Evolutionary conservation across 2,888 invertebrate species (phyloP).

Genomic region (Polydesmus complanatus): DNA sequence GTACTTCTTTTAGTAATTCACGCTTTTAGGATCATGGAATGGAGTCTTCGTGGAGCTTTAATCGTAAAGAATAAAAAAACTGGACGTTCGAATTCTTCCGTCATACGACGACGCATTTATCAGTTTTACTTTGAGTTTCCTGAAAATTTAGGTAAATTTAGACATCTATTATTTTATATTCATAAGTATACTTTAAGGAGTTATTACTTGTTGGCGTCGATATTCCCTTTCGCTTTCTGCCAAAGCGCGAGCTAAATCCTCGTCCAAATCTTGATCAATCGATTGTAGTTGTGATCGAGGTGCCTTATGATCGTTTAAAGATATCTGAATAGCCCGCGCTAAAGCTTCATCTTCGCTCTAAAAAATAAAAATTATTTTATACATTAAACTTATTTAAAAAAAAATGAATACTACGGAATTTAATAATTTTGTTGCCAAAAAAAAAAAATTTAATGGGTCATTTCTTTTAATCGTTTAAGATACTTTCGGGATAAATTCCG

Average conservation of each 20-base stretch:
- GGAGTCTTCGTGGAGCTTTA: conserved; percentile 8
- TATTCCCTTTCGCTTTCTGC: conserved; percentile 18
- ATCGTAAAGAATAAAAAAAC: neutral
- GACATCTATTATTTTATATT: neutral
- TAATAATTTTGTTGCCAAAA: too few relatives aligned
- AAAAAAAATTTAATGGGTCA: too few relatives aligned
- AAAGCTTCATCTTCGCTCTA: conserved; percentile 80
- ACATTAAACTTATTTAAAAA: too few relatives aligned
- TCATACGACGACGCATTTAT: neutral
- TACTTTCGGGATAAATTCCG: too few relatives aligned
- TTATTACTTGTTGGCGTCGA: neutral
- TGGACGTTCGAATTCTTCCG: neutral
- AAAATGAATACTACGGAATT: too few relatives aligned
- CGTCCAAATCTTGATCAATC: neutral
- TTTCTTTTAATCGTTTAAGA: too few relatives aligned
- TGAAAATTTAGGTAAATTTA: neutral
- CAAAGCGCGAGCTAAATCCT: neutral
- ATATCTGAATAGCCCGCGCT: conserved; percentile 66
- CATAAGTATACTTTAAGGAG: neutral
- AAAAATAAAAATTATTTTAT: conserved; percentile 15
- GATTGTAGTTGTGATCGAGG: conserved; percentile 18
- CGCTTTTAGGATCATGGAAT: conserved; percentile 9
- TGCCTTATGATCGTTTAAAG: conserved; percentile 45
- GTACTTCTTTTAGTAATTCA: neutral
- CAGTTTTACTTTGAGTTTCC: neutral